These are phyloP conservation scores for Sesia bembeciformis DNA, from an alignment of 2,888 invertebrate genomes.

Conservation along the genomic window DNA sequence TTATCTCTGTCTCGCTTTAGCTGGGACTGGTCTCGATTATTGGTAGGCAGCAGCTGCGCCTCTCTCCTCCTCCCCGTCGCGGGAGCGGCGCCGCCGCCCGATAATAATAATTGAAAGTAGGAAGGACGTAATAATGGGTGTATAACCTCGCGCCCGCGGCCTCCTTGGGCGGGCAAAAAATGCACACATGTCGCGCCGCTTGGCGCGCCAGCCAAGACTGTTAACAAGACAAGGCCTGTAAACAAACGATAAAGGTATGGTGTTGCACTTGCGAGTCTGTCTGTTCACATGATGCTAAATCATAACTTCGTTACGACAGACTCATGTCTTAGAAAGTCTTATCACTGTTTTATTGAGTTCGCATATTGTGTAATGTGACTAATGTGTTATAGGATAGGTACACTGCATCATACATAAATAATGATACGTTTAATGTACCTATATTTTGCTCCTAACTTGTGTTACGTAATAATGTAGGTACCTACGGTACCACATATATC, in stretches of 20 bases:
- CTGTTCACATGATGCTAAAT: too few relatives aligned
- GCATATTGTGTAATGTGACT: background rate
- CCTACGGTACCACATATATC: too few relatives aligned
- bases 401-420: too few relatives aligned
- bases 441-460: too few relatives aligned
- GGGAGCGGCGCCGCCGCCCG: conserved; percentile 66
- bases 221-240: conserved; percentile 38
- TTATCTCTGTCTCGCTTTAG: conserved; percentile 53
- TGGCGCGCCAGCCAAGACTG: conserved; percentile 34
- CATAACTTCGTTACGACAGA: conserved; percentile 40
- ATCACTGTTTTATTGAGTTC: conserved; percentile 31
- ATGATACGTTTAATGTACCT: too few relatives aligned
- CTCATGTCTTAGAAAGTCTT: conserved; percentile 33
- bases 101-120: conserved; percentile 75
- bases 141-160: conserved; percentile 74
- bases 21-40: conserved; percentile 68
- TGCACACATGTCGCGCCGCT: conserved; percentile 63
- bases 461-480: too few relatives aligned
- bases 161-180: conserved; percentile 75
- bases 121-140: conserved; percentile 75
- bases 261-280: conserved; percentile 31
- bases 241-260: conserved; percentile 46
- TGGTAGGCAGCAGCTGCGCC: conserved; percentile 76
- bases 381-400: too few relatives aligned
- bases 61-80: conserved; percentile 73